These are phyloP conservation scores for Paedocypris sp. DNA, from an alignment of 2,113 vertebrate genomes.

Conservation along the genomic window DNA sequence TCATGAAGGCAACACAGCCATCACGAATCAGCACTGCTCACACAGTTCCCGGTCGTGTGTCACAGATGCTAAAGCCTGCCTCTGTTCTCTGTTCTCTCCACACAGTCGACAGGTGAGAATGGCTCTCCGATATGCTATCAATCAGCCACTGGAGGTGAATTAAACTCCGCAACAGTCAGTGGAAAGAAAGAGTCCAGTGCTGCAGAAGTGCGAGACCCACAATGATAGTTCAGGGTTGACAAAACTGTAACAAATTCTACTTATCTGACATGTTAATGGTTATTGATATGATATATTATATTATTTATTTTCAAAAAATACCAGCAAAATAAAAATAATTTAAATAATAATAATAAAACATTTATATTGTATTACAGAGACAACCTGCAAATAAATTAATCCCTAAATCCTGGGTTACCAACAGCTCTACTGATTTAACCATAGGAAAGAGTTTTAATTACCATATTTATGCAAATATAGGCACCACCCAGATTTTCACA, in stretches of 20 bases:
- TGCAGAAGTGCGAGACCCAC: not conserved
- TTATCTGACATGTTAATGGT: no score
- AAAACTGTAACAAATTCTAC: not conserved
- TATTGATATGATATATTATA: no score
- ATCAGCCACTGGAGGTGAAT: slow-evolving; percentile 38
- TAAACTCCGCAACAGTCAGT: slow-evolving; percentile 32
- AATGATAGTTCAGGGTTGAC: not conserved
- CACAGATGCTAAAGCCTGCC: slow-evolving; percentile 47
- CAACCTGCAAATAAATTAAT: no score
- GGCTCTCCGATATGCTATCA: slow-evolving; percentile 38
- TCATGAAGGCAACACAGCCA: slow-evolving; percentile 41
- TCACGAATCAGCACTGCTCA: slow-evolving; percentile 38
- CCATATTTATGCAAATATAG: no score
- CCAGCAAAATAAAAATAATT: no score
- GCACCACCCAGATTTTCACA: no score
- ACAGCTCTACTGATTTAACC: no score
- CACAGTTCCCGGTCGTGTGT: slow-evolving; percentile 37
- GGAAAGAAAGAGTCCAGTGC: slow-evolving; percentile 10
- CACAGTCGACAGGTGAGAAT: slow-evolving; percentile 42
- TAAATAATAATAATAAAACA: no score
- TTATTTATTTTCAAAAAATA: no score
- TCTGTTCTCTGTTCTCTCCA: slow-evolving; percentile 40
- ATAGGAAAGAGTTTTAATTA: no score
- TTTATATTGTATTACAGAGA: no score
- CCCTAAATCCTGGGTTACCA: no score